Conservation (phyloP, 37 sponge, comb jelly and placozoan species). For the Aplysina aerophoba region DNA sequence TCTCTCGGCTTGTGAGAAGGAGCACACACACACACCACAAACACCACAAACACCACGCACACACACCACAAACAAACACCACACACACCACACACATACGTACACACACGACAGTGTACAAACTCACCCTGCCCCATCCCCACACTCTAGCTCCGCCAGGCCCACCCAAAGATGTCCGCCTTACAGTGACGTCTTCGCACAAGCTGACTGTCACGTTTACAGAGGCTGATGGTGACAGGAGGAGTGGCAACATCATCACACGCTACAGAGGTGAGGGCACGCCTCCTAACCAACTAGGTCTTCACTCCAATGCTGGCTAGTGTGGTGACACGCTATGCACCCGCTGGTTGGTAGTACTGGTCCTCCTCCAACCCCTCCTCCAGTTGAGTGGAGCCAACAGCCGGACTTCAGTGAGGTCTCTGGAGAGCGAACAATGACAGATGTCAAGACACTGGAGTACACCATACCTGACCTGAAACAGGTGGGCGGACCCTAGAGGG, state of each 20-base stretch:
- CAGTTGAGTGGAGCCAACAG: conserved; percentile 82
- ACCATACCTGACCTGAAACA: conserved; percentile 71
- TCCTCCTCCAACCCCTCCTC: background rate
- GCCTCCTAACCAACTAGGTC: background rate
- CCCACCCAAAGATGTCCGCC: conserved; percentile 53
- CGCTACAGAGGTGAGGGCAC: conserved; percentile 71
- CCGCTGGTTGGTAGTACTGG: too few relatives aligned
- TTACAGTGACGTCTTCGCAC: conserved; percentile 54
- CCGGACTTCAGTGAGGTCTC: conserved; percentile 46
- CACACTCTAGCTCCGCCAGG: conserved; percentile 47
- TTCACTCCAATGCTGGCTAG: background rate
- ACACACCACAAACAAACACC: too few relatives aligned
- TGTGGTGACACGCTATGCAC: background rate
- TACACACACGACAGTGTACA: background rate
- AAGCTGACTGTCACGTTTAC: conserved; percentile 66
- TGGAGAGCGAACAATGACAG: conserved; percentile 71
- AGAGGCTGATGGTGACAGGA: conserved; percentile 34
- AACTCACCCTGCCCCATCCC: too few relatives aligned
- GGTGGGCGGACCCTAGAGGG: too few relatives aligned
- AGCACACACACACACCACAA: background rate
- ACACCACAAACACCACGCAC: too few relatives aligned
- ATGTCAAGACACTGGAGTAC: conserved; percentile 62
- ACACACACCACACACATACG: background rate
- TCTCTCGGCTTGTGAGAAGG: conserved; percentile 30
- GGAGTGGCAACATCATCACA: conserved; percentile 60